A percentile compares a stretch with the other conserved stretches of the same genome.
Conservation (phyloP, 2,113 vertebrate species). For the Chelonoidis abingdonii region DNA sequence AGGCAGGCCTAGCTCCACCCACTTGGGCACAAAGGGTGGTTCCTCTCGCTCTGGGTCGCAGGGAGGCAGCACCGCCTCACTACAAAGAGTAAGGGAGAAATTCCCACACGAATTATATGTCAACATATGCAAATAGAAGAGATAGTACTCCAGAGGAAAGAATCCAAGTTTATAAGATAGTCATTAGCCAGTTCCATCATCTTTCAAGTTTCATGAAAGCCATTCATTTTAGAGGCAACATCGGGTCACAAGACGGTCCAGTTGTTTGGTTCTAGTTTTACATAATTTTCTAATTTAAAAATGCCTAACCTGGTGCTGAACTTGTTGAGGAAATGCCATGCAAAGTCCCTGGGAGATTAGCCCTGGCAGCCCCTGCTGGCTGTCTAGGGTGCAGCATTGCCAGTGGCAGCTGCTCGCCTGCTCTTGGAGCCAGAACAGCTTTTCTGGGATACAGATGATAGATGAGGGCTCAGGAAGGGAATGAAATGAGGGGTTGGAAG, state of each 20-base stretch:
- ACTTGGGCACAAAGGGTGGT: too few species aligned
- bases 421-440: slow-evolving; percentile 10
- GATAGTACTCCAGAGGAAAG: not conserved
- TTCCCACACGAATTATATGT: not conserved
- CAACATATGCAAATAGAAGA: not conserved
- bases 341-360: not conserved
- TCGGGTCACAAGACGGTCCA: fast-evolving
- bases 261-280: not conserved
- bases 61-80: too few species aligned
- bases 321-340: slow-evolving; percentile 34
- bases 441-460: slow-evolving; percentile 36
- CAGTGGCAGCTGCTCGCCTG: slow-evolving; percentile 31
- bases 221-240: not conserved
- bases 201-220: not conserved
- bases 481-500: slow-evolving; percentile 19
- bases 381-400: not conserved
- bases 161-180: not conserved
- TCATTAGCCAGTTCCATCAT: fast-evolving
- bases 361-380: not conserved
- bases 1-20: too few species aligned
- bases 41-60: too few species aligned
- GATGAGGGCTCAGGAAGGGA: not conserved
- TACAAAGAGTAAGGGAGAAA: not conserved
- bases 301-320: slow-evolving; percentile 6
- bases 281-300: not conserved